Base-by-base conservation (phyloP, 1,140 invertebrate species). In the Drosophila murphyi region DNA sequence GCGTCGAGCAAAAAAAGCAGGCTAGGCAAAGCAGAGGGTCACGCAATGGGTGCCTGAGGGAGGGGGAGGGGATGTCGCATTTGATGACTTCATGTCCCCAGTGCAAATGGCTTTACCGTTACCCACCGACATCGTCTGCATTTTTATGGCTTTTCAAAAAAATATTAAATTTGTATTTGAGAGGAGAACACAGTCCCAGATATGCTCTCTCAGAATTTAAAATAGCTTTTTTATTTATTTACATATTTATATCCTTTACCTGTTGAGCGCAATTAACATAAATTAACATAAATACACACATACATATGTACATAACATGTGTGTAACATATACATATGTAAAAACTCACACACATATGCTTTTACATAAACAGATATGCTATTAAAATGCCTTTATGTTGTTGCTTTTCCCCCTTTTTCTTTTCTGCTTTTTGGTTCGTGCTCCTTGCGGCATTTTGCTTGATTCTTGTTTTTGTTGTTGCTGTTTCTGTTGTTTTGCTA, bases 51-150 rank as follows among this genome's bases (percentile, higher is more conserved):
- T 47, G 57, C 3, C n/a, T 1, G 7, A 10, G 39, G 8, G 4
- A 28, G 8, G 35, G 50, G 7, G 12, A 10, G 31, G 7, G 12
- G 31, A 37, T 34, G 45, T 28, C 4, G 28, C 51, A 54, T 57
- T 47, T 77, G 77, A 79, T 79, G 77, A 79, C 77, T 79, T 79
- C 63, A 77, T 76, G 57, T 79, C 74, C 77, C 77, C 69, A 65
- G 41, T 76, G 76, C 76, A 78, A 20, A 39, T 39, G 76, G 63
- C 77, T 69, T 69, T 35, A 56, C 20, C 37, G 45, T 69, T 69
- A 48, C 47, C 64, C 64, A 69, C 52, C 52, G 48, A 54, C 71
- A 54, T 56, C 61, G 62, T 77, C 63, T 68, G 57, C 56, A 72
- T 59, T 76, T 79, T 72, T 79, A 79, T 72, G 74, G 77, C 73